These are phyloP conservation scores for Leptarthrus brevirostris DNA, from an alignment of 2,888 invertebrate species.

Conservation along the genomic window DNA sequence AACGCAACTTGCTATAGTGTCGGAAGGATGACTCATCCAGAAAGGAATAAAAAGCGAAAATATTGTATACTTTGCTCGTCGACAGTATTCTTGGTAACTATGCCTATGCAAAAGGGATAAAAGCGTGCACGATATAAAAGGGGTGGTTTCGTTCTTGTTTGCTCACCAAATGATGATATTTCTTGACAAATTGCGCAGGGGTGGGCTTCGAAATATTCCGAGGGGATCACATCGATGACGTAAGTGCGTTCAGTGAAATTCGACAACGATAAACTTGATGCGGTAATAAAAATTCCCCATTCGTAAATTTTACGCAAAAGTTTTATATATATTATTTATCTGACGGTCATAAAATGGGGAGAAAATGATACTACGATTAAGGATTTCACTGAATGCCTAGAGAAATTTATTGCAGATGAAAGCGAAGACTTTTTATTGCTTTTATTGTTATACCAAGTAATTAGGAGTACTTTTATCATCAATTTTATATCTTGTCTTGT, in stretches of 20 bases:
- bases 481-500: too few species aligned
- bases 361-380: conserved; percentile 22
- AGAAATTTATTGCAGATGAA: conserved; percentile 24
- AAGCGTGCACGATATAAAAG: conserved; percentile 1
- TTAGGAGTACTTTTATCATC: conserved; percentile 18
- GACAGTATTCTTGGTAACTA: conserved; percentile 15
- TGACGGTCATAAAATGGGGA: conserved; percentile 12
- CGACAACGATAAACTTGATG: conserved; percentile 37
- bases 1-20: too few species aligned
- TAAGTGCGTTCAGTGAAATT: conserved; percentile 33
- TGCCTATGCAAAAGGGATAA: background rate
- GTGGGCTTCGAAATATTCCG: background rate
- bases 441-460: conserved; percentile 21
- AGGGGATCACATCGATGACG: conserved; percentile 38
- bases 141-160: conserved; percentile 10
- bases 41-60: too few species aligned
- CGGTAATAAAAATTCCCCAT: conserved; percentile 30
- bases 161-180: background rate
- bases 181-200: conserved; percentile 31
- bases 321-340: conserved; percentile 43
- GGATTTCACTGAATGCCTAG: background rate
- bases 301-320: conserved; percentile 23
- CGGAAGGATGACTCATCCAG: too few species aligned
- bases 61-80: background rate
- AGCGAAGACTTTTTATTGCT: conserved; percentile 14